Base-by-base conservation (phyloP, 2,888 invertebrate species). In the Brachypterus glaber region DNA sequence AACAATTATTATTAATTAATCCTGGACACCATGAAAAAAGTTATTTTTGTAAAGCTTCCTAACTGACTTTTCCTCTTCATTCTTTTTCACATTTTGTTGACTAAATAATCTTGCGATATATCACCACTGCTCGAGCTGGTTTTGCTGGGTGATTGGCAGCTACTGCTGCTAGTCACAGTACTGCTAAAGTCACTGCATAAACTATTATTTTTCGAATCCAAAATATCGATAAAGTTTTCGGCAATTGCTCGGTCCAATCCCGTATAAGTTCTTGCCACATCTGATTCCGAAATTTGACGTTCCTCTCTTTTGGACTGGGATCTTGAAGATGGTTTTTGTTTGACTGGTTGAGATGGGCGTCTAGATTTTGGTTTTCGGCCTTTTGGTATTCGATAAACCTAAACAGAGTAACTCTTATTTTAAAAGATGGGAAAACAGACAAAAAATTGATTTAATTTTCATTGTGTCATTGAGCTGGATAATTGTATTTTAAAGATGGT, bases 191-290 rank as follows among this genome's bases (percentile, higher is more conserved):
- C 54, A 43, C 60, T 60, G 45, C 59, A 56, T 16, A 61, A 48
- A 44, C 58, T 60, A 38, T 53, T 56, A 12, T 74, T 64, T 50
- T 64, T 71, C 58, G 71, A 71, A 57, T 76, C 74, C 55, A 74
- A 75, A 35, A 73, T 74, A 32, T 74, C 73, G 48, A 76, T 76
- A 59, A 75, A 76, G 61, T 76, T 74, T 57, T 76, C 76, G 8
- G 76, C 76, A 55, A 76, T 76, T 3, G 72, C 66, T 47, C 75
- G 70, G 58, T 76, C 76, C 21, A 76, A 63, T 1, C 76, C 76
- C 1, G 76, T 76, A 59, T 76, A 76, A 0, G 75, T 76, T 43
- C 69, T 63, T 49, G 70, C 72, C 18, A 76, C 69, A 25, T 76
- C 74, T 29, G 67, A 69, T 40, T 72, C 71, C 3, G 70, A 64